A percentile compares a stretch with the other conserved stretches of the same genome.
phyloP scores from a whole-genome alignment of 1,140 invertebrate genomes.

The Calephelis virginiensis region DNA sequence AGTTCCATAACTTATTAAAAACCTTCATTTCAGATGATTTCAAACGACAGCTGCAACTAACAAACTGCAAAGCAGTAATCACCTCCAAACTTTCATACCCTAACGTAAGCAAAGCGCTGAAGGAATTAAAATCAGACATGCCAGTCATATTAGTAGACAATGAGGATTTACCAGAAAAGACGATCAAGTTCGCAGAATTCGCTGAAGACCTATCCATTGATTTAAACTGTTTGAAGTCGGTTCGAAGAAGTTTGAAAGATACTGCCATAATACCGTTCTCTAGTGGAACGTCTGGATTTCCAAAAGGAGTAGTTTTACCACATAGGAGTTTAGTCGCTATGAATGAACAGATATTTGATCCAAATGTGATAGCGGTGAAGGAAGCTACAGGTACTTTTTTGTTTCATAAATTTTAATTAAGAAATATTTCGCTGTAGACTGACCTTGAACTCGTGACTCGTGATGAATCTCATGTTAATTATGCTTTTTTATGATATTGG shows the following conservation, averaged over 20 bases:
- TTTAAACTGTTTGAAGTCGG: conserved; percentile 67
- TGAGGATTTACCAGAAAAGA: conserved; percentile 69
- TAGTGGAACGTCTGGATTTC: conserved; percentile 92
- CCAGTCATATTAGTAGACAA: conserved; percentile 79
- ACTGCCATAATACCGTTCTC: conserved; percentile 83
- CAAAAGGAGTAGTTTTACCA: conserved; percentile 91
- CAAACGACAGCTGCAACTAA: conserved; percentile 82
- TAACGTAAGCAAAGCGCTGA: conserved; percentile 68
- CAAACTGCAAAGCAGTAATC: conserved; percentile 83
- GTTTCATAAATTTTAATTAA: too few relatives aligned
- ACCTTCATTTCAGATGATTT: conserved; percentile 85
- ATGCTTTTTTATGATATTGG: too few relatives aligned
- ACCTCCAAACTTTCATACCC: conserved; percentile 79
- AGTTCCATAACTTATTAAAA: too few relatives aligned
- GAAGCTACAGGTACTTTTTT: conserved; percentile 52
- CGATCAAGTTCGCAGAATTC: conserved; percentile 81
- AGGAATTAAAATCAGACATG: conserved; percentile 64
- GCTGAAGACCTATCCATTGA: conserved; percentile 73
- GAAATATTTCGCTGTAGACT: too few relatives aligned
- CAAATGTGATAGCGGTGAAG: conserved; percentile 51
- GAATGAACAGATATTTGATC: conserved; percentile 65
- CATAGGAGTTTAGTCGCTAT: conserved; percentile 82
- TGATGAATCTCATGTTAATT: too few relatives aligned
- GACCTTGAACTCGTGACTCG: too few relatives aligned
- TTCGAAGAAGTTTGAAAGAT: conserved; percentile 70